Base-by-base conservation (phyloP, 1,140 invertebrate genomes). In the Pseudomyrmex concolor region DNA sequence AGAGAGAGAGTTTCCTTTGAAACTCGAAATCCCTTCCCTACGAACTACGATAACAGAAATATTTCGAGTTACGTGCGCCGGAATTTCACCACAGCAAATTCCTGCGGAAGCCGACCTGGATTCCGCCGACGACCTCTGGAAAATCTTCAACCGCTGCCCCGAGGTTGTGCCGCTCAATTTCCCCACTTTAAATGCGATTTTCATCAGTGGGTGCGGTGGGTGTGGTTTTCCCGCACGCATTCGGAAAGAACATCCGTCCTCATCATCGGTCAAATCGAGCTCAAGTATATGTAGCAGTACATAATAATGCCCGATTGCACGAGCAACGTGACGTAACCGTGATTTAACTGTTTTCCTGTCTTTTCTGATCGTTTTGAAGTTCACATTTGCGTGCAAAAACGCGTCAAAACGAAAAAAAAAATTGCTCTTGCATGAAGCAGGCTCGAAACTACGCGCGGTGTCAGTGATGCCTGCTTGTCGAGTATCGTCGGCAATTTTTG, bases 11-110 rank as follows among this genome's bases (percentile, higher is more conserved):
- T 80, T 64, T 80, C 74, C 86, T 87, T 87, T 87, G 86, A 87
- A 74, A 84, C 63, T 19, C 51, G 81, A 63, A 77, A 73, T 63
- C 64, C 15, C 54, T 15, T 62, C 17, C 64, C 54, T 80, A 50
- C 34, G 50, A 62, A 57, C 67, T 66, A 83, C 72, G 73, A 85
- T 83, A 86, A 85, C 71, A 83, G 72, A 88, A 89, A 84, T 88
- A 88, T 86, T 86, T 84, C 59, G 73, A 76, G 84, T 83, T 76
- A 77, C 73, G 70, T 60, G 59, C 63, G 71, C 22, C 12, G 86
- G 87, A 86, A 89, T 92, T 81, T 84, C 80, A 85, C 85, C 85
- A 72, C 89, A 77, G 60, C 25, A 77, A 83, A 92, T 92, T 91
- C 91, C 88, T 90, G 91, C 64, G 89, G 89, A 73, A 67, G 64